phyloP scores from a whole-genome alignment of 2,113 vertebrate species.

The Trogon melanurus region DNA sequence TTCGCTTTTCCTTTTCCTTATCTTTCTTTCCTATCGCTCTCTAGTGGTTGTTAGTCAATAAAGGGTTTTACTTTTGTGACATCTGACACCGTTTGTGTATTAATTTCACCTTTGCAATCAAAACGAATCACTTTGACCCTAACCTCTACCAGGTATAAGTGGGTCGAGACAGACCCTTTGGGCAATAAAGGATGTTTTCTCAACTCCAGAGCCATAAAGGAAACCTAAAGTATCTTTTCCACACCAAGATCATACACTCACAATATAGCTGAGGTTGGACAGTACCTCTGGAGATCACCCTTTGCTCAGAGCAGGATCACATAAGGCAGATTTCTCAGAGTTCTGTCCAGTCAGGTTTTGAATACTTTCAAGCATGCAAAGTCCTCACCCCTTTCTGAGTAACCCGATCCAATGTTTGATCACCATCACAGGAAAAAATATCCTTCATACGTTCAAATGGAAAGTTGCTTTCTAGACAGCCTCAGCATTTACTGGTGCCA shows the following conservation, averaged over 20 bases:
- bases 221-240: not conserved
- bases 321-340: not conserved
- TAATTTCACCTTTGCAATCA: too few species aligned
- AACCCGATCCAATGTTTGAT: not conserved
- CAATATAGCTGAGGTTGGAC: not conserved
- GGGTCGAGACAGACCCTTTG: accelerated
- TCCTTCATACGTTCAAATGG: not conserved
- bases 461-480: not conserved
- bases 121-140: too few species aligned
- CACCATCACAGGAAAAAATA: not conserved
- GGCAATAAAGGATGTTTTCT: not conserved
- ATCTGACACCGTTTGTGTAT: too few species aligned
- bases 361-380: not conserved
- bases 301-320: not conserved
- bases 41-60: too few species aligned
- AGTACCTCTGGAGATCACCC: not conserved
- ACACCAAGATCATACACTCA: not conserved
- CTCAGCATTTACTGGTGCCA: not conserved
- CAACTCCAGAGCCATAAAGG: not conserved
- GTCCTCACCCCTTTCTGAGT: not conserved
- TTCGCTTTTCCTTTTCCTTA: too few species aligned
- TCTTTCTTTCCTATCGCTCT: too few species aligned
- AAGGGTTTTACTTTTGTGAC: too few species aligned
- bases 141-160: too few species aligned
- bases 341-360: not conserved